phyloP scores from a whole-genome alignment of 2,888 invertebrate species.

The Antheraea assamensis region DNA sequence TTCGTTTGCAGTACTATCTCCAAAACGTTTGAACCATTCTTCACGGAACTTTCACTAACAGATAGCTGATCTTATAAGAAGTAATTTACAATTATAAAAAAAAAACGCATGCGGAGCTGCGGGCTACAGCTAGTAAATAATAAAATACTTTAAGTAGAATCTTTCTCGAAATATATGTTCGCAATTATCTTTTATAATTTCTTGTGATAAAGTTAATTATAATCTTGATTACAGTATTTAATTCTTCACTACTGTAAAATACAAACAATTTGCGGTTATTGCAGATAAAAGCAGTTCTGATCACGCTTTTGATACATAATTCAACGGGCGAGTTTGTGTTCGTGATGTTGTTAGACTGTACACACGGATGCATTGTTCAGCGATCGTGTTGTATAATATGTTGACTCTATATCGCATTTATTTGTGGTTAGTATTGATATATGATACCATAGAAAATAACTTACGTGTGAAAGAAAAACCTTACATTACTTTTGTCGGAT shows the following conservation, averaged over 20 bases:
- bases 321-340: slow-evolving; percentile 49
- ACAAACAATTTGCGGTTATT: slow-evolving; percentile 44
- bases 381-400: slow-evolving; percentile 14
- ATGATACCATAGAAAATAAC: no score
- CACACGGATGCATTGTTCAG: slow-evolving; percentile 31
- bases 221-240: slow-evolving; percentile 29
- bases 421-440: not conserved
- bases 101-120: no score
- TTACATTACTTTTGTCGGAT: no score
- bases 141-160: not conserved
- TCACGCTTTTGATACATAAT: slow-evolving; percentile 62
- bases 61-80: no score
- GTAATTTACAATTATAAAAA: no score
- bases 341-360: slow-evolving; percentile 26
- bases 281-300: slow-evolving; percentile 55
- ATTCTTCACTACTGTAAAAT: slow-evolving; percentile 26
- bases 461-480: no score
- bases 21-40: no score
- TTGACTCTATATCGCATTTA: not conserved
- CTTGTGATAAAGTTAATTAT: slow-evolving; percentile 24
- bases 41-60: no score
- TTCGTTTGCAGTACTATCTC: no score
- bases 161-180: not conserved
- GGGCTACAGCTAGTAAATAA: no score
- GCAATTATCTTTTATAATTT: not conserved